A percentile compares a stretch with the other conserved stretches of the same genome.
Evolutionary conservation across 2,888 invertebrate genomes (phyloP).

Genomic region (Gnatocerus cornutus): DNA sequence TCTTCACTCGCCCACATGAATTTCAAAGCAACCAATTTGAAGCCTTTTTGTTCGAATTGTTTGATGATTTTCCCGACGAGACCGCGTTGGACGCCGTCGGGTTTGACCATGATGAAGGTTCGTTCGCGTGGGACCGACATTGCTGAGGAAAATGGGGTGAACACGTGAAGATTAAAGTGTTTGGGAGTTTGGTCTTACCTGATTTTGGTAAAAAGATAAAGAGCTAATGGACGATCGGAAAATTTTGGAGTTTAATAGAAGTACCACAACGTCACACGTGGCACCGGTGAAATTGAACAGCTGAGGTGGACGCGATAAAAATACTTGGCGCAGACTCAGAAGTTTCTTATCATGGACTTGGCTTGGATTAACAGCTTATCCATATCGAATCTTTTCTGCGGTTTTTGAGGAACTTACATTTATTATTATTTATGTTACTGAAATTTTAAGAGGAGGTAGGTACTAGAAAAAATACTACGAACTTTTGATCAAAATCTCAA

Average conservation of each 20-base stretch:
- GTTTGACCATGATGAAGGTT: slow-evolving; percentile 98
- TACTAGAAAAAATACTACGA: no score
- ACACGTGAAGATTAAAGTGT: no score
- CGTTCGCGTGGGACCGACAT: slow-evolving; percentile 77
- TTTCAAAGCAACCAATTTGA: slow-evolving; percentile 96
- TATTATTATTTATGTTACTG: no score
- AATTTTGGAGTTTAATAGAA: neutral
- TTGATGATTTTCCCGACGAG: slow-evolving; percentile 96
- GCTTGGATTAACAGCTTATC: no score
- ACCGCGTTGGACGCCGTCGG: slow-evolving; percentile 98
- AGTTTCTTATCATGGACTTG: neutral
- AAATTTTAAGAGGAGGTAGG: no score
- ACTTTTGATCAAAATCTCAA: no score
- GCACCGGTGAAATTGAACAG: neutral
- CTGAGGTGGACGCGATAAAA: neutral
- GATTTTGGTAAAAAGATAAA: no score
- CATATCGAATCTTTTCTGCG: no score
- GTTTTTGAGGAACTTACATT: no score
- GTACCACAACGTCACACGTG: neutral
- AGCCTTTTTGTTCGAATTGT: slow-evolving; percentile 97
- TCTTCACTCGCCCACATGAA: slow-evolving; percentile 92
- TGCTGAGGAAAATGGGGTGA: neutral
- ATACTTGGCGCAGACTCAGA: slow-evolving; percentile 2
- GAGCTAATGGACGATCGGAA: neutral
- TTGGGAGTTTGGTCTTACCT: neutral